Conservation (phyloP, 2,113 vertebrate species). For the Melanotaenia duboulayi region DNA sequence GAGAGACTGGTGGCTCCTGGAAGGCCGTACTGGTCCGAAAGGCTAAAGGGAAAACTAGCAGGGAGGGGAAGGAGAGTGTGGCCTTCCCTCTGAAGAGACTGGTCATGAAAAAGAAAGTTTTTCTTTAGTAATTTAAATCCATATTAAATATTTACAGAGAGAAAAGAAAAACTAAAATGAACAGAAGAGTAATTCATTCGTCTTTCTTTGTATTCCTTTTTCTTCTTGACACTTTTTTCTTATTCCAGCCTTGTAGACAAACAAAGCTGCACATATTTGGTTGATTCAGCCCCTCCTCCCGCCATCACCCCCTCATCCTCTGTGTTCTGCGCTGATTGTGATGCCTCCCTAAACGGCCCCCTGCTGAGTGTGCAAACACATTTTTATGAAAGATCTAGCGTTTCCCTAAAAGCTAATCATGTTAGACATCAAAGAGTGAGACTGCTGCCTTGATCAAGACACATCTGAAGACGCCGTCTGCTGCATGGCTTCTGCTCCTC, state of each 20-base stretch:
- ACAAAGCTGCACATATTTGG: slow-evolving; percentile 34
- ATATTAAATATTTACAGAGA: too few species aligned
- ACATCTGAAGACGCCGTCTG: slow-evolving; percentile 60
- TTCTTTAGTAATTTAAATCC: too few species aligned
- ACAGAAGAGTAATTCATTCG: neutral
- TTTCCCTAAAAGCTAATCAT: slow-evolving; percentile 79
- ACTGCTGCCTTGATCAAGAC: slow-evolving; percentile 67
- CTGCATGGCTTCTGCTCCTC: slow-evolving; percentile 28
- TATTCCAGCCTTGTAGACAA: slow-evolving; percentile 17
- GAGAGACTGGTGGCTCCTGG: too few species aligned
- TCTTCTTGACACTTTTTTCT: neutral
- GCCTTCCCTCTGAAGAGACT: too few species aligned
- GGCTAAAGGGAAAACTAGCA: too few species aligned
- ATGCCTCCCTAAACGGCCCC: slow-evolving; percentile 66
- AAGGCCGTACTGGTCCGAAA: too few species aligned
- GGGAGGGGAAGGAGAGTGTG: too few species aligned
- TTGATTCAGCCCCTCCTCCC: slow-evolving; percentile 8
- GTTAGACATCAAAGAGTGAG: slow-evolving; percentile 74
- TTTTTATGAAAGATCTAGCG: slow-evolving; percentile 74
- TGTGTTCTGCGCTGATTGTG: slow-evolving; percentile 59
- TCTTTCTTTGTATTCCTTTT: neutral
- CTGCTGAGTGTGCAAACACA: slow-evolving; percentile 60
- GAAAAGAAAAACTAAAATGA: neutral
- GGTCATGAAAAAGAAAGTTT: too few species aligned
- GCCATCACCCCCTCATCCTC: neutral